Conservation (phyloP, 2,797 vertebrate species). For the Phalloptychus januarius region DNA sequence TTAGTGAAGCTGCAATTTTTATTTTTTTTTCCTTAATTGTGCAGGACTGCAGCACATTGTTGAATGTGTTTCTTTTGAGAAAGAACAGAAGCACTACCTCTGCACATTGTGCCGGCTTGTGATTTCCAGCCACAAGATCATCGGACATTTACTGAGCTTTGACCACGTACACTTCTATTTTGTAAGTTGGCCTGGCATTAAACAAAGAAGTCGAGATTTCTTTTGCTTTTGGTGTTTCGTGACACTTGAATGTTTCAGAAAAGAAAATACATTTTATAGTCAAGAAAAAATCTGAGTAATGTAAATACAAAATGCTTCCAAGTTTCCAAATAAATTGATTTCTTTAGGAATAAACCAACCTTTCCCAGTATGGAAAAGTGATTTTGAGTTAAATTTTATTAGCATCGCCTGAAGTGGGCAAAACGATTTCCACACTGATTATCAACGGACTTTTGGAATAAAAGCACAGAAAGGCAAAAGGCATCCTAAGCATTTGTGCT, state of each 20-base stretch:
- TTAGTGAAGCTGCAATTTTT: neutral
- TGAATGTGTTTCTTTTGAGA: conserved; percentile 46
- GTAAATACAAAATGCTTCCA: neutral
- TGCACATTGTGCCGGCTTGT: conserved; percentile 62
- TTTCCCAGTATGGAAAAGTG: neutral
- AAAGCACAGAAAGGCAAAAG: neutral
- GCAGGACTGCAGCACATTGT: conserved; percentile 71
- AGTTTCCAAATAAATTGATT: neutral
- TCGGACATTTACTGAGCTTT: conserved; percentile 70
- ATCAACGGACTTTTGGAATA: neutral
- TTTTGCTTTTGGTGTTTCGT: neutral
- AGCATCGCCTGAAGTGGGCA: no score
- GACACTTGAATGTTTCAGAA: neutral
- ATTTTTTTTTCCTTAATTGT: neutral
- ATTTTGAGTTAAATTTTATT: neutral
- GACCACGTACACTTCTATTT: conserved; percentile 68
- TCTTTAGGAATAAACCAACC: neutral
- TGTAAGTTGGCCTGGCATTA: conserved; percentile 51
- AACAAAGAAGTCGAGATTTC: neutral
- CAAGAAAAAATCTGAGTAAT: neutral
- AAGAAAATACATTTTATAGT: neutral
- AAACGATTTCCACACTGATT: neutral
- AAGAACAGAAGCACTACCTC: conserved; percentile 43
- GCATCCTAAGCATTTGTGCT: neutral
- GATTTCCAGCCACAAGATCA: conserved; percentile 40